A percentile compares a stretch with the other conserved stretches of the same genome.
Conservation (phyloP, 1,140 invertebrate genomes). For the Leptopilina boulardi region DNA sequence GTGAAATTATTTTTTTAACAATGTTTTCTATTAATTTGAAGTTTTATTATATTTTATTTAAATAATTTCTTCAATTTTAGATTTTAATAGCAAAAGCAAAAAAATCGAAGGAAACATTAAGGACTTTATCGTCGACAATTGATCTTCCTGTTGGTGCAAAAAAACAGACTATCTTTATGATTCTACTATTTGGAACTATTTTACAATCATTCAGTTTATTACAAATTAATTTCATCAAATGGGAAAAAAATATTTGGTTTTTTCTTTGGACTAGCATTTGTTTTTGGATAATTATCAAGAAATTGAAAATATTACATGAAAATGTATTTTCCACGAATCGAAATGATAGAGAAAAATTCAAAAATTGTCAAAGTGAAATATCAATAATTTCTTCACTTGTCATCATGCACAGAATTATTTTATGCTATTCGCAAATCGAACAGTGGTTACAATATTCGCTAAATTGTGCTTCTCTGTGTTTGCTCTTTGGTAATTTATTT, state of each 20-base stretch:
- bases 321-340: not conserved
- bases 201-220: not conserved
- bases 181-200: not conserved
- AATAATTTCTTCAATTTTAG: not conserved
- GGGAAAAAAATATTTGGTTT: not conserved
- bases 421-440: not conserved
- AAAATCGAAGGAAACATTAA: not conserved
- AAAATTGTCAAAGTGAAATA: not conserved
- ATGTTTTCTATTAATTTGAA: not conserved
- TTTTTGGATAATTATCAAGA: constrained; percentile 18
- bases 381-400: not conserved
- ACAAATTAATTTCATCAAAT: constrained; percentile 1
- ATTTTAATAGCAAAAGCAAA: not conserved
- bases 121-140: not conserved
- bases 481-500: not conserved
- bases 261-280: constrained; percentile 7
- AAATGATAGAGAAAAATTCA: not conserved
- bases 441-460: not conserved
- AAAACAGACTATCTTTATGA: not conserved
- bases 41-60: not conserved
- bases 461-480: not conserved
- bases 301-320: not conserved
- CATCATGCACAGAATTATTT: not conserved
- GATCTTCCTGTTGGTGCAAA: not conserved
- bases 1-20: not conserved